phyloP scores from a whole-genome alignment of 2,888 invertebrate genomes.

The Eupithecia insigniata region DNA sequence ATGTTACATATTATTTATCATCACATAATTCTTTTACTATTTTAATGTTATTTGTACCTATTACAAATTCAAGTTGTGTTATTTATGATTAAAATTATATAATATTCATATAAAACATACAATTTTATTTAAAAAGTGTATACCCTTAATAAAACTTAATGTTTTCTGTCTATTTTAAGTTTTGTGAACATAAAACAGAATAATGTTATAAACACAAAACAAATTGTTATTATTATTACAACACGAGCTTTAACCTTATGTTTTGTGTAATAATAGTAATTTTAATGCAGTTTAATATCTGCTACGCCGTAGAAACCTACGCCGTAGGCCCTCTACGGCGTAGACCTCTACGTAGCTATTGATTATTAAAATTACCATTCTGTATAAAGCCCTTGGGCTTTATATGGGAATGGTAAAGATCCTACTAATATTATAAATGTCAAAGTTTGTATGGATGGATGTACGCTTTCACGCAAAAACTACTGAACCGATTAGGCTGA shows the following conservation, averaged over 20 bases:
- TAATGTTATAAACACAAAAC: neutral
- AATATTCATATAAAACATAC: neutral
- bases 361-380: neutral
- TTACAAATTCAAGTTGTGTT: neutral
- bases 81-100: neutral
- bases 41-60: too few relatives aligned
- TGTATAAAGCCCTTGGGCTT: too few relatives aligned
- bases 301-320: conserved; percentile 3
- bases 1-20: neutral
- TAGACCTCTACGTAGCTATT: neutral
- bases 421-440: too few relatives aligned
- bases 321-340: neutral
- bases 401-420: too few relatives aligned
- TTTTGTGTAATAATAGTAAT: neutral
- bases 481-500: too few relatives aligned
- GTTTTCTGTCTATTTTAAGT: neutral
- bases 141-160: neutral
- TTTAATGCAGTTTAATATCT: neutral
- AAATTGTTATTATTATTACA: neutral
- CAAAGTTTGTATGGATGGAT: too few relatives aligned
- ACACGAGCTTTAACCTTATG: neutral
- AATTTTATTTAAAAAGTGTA: neutral
- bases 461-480: too few relatives aligned
- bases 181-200: neutral
- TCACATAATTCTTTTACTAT: neutral